A percentile compares a stretch with the other conserved stretches of the same genome.
Evolutionary conservation across 2,797 vertebrate genomes (phyloP).

Genomic region (Heterohyrax brucei): DNA sequence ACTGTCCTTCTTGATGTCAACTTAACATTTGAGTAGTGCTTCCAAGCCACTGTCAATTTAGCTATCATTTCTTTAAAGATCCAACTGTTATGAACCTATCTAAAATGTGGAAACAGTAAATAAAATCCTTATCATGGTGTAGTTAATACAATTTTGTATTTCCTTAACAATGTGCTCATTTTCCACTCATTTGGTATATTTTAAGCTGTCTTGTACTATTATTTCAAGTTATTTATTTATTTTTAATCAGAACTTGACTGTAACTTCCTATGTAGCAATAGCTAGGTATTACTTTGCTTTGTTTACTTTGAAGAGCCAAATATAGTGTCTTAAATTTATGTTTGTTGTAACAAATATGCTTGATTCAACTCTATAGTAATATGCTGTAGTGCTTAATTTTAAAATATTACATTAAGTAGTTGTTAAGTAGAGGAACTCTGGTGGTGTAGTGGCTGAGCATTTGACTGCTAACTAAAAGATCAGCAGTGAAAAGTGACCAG

Average conservation of each 20-base stretch:
- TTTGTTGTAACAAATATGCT: not conserved
- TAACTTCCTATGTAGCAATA: not conserved
- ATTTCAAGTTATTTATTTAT: slow-evolving; percentile 9
- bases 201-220: not conserved
- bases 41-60: not conserved
- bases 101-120: not conserved
- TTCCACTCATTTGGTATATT: not conserved
- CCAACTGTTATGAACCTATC: not conserved
- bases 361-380: not conserved
- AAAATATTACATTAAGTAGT: slow-evolving; percentile 13
- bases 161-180: not conserved
- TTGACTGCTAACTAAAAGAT: not conserved
- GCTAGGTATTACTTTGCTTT: not conserved
- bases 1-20: slow-evolving; percentile 1
- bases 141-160: not conserved
- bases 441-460: not conserved
- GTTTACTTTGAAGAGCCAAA: not conserved
- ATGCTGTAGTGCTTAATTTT: not conserved
- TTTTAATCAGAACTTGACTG: not conserved
- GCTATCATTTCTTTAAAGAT: not conserved
- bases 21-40: not conserved
- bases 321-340: slow-evolving; percentile 6
- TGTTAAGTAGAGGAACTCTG: not conserved
- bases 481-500: not conserved
- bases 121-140: not conserved